Conservation (phyloP, 2,888 invertebrate genomes). For the Lepidocyrtinus sp. region DNA sequence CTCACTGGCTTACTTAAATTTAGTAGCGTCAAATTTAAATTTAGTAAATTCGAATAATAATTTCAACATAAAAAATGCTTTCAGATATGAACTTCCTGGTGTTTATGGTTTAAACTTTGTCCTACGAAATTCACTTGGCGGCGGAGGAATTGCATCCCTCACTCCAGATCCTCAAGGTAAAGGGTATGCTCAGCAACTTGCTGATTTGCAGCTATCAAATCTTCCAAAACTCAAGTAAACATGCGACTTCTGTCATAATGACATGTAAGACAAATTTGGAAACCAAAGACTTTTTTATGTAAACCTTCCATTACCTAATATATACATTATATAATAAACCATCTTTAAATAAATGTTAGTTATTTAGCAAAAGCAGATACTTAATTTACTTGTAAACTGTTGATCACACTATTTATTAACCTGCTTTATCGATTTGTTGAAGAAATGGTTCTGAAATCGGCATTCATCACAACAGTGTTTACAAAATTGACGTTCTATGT, state of each 20-base stretch:
- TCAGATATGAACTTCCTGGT: constrained; percentile 74
- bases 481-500: background rate
- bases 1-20: background rate
- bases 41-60: background rate
- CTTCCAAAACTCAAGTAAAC: constrained; percentile 36
- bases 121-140: constrained; percentile 73
- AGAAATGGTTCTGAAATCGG: background rate
- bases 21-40: background rate
- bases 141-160: constrained; percentile 75
- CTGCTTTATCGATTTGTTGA: too few relatives aligned
- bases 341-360: too few relatives aligned
- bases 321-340: too few relatives aligned
- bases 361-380: too few relatives aligned
- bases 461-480: background rate
- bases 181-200: constrained; percentile 42
- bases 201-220: constrained; percentile 49
- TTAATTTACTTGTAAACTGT: too few relatives aligned
- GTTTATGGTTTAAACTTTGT: constrained; percentile 74
- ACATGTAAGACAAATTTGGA: too few relatives aligned
- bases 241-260: background rate
- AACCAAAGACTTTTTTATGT: too few relatives aligned
- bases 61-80: background rate
- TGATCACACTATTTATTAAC: too few relatives aligned
- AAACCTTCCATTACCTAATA: too few relatives aligned
- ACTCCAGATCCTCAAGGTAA: constrained; percentile 74